phyloP scores from a whole-genome alignment of 2,797 vertebrate species.

The Iguana delicatissima region DNA sequence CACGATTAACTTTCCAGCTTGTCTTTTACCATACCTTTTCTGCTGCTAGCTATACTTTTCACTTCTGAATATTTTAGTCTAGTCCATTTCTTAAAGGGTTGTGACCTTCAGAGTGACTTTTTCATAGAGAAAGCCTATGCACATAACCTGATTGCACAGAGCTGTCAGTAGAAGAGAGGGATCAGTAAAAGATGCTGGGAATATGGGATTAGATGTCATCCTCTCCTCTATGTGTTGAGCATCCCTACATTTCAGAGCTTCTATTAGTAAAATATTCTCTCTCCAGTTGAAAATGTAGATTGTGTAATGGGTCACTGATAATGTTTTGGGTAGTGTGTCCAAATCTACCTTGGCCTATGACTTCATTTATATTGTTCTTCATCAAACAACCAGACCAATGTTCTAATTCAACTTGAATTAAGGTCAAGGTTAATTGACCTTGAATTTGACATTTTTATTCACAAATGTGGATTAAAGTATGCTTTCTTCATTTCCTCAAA shows the following conservation, averaged over 20 bases:
- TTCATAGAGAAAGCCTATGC: neutral
- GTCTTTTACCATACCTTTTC: neutral
- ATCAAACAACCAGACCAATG: constrained; percentile 19
- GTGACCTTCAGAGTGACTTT: too few species aligned
- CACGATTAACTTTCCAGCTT: neutral
- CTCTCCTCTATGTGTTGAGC: neutral
- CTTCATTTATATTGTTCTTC: constrained; percentile 24
- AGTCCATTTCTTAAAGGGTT: neutral
- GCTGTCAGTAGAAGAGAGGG: too few species aligned
- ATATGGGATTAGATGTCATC: neutral
- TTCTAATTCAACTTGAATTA: neutral
- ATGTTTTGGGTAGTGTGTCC: neutral
- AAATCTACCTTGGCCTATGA: neutral
- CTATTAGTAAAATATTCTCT: neutral
- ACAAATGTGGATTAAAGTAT: constrained; percentile 46
- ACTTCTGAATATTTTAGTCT: neutral
- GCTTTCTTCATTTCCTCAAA: constrained; percentile 45
- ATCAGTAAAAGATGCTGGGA: too few species aligned
- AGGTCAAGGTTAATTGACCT: constrained; percentile 33
- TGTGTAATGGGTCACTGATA: neutral
- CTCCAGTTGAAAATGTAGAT: neutral
- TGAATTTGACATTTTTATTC: constrained; percentile 49
- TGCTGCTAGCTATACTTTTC: neutral
- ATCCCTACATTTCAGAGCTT: neutral
- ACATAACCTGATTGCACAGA: neutral